Conservation (phyloP, 2,888 invertebrate genomes). For the Theristus sp. region DNA sequence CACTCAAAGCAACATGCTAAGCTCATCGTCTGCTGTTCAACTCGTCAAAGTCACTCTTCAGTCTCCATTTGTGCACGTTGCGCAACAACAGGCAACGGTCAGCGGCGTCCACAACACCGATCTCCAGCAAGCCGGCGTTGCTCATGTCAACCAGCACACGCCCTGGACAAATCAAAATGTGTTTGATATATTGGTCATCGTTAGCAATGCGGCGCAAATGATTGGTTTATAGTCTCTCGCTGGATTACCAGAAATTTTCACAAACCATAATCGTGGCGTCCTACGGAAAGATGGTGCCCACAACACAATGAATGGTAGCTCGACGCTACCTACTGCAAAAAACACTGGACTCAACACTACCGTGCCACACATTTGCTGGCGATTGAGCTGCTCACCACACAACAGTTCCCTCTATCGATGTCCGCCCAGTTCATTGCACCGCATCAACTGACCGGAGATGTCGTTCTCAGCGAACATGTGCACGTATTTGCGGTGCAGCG, state of each 20-base stretch:
- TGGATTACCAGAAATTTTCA: too few species aligned
- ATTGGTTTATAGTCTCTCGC: not conserved
- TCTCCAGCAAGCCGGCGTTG: not conserved
- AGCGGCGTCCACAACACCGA: not conserved
- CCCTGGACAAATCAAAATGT: not conserved
- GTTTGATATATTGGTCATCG: not conserved
- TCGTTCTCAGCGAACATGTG: not conserved
- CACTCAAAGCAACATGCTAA: not conserved
- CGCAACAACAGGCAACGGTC: not conserved
- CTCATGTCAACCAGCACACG: not conserved
- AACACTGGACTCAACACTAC: too few species aligned
- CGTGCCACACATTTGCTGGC: too few species aligned
- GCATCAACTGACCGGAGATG: not conserved
- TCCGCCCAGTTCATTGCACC: too few species aligned
- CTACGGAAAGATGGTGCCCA: too few species aligned
- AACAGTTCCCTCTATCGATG: too few species aligned
- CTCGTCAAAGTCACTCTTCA: not conserved
- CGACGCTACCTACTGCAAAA: too few species aligned
- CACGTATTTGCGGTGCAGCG: not conserved
- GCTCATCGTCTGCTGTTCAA: not conserved
- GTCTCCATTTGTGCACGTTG: not conserved
- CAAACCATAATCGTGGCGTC: too few species aligned
- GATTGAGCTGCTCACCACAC: too few species aligned
- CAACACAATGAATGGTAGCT: too few species aligned
- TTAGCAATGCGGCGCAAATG: not conserved